Percentiles rank a stretch among this genome's conserved stretches.
These are phyloP conservation scores for Notothenia coriiceps DNA, from an alignment of 2,113 vertebrate genomes.

Conservation along the genomic window DNA sequence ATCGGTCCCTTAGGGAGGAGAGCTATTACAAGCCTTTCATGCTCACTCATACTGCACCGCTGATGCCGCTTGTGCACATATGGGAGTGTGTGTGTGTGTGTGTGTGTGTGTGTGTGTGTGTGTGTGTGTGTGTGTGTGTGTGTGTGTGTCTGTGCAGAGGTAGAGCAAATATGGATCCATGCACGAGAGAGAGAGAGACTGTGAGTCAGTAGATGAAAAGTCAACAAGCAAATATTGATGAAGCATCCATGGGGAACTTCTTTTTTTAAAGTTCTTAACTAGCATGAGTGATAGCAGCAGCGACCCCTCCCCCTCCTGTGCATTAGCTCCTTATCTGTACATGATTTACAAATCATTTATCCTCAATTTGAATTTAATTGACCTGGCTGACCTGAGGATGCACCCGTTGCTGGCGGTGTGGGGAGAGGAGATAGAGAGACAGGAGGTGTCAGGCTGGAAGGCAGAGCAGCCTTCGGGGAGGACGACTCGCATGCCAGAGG, in stretches of 20 bases:
- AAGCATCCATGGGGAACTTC: slow-evolving; percentile 14
- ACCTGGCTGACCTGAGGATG: slow-evolving; percentile 82
- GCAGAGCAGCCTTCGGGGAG: slow-evolving; percentile 73
- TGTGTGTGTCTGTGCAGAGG: neutral
- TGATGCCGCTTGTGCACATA: slow-evolving; percentile 56
- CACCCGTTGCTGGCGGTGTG: slow-evolving; percentile 62
- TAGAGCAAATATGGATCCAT: slow-evolving; percentile 36
- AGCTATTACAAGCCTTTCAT: slow-evolving; percentile 76
- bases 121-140: too few relatives aligned
- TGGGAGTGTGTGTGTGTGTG: slow-evolving; percentile 25
- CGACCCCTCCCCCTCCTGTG: neutral
- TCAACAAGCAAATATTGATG: slow-evolving; percentile 43
- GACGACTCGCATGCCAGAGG: slow-evolving; percentile 74
- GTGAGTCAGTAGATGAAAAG: slow-evolving; percentile 31
- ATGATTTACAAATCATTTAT: slow-evolving; percentile 84
- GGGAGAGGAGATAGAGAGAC: slow-evolving; percentile 63
- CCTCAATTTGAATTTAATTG: slow-evolving; percentile 85
- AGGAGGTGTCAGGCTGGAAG: slow-evolving; percentile 58
- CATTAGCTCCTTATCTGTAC: slow-evolving; percentile 69
- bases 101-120: too few relatives aligned
- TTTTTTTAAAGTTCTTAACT: neutral
- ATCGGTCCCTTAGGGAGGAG: slow-evolving; percentile 76
- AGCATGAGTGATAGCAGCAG: neutral
- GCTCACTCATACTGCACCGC: slow-evolving; percentile 47
- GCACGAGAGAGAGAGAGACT: slow-evolving; percentile 2